Evolutionary conservation across 2,797 vertebrate species (phyloP).

Genomic region (Vipera latastei): DNA sequence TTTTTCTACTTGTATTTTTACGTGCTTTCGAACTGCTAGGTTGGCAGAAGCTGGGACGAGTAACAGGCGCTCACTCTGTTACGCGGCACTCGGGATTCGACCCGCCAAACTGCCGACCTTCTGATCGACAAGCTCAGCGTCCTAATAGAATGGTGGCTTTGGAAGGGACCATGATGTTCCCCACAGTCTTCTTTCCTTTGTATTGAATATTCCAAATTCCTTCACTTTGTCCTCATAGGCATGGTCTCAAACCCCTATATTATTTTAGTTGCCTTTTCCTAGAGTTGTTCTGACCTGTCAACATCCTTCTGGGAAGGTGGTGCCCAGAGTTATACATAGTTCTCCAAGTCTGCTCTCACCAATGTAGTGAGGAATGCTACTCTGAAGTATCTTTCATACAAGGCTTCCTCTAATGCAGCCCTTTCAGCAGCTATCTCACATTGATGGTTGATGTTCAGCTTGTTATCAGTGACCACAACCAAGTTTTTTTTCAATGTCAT

Average conservation of each 20-base stretch:
- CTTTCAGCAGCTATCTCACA: background rate
- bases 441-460: background rate
- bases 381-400: background rate
- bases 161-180: background rate
- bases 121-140: too few species aligned
- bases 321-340: background rate
- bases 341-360: background rate
- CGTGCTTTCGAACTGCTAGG: too few species aligned
- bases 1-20: too few species aligned
- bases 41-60: too few species aligned
- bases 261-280: background rate
- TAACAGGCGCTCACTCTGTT: too few species aligned
- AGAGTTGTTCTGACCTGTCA: background rate
- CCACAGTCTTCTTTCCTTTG: background rate
- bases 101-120: too few species aligned
- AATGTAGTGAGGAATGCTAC: background rate
- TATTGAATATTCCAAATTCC: background rate
- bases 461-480: background rate
- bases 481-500: background rate
- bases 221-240: background rate
- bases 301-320: background rate
- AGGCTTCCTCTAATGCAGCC: background rate
- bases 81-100: too few species aligned
- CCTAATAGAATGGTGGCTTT: background rate
- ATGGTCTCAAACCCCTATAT: background rate